phyloP scores from a whole-genome alignment of 2,888 invertebrate genomes.

The Volucella zonaria region DNA sequence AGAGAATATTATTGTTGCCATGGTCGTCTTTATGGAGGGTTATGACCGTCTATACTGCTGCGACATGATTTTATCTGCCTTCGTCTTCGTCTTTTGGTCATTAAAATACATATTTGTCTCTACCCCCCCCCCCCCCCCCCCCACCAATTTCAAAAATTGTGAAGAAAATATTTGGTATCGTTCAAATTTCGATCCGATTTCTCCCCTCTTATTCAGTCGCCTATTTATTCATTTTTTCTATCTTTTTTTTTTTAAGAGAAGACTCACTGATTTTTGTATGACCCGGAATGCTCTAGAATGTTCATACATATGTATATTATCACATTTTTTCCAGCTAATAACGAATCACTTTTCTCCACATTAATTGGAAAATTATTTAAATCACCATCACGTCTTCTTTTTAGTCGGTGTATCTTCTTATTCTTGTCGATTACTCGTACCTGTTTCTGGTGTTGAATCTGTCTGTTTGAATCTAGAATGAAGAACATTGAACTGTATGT shows the following conservation, averaged over 20 bases:
- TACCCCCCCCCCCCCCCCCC: slow-evolving; percentile 8
- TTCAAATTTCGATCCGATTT: slow-evolving; percentile 27
- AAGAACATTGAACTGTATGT: slow-evolving; percentile 57
- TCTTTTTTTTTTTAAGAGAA: not conserved
- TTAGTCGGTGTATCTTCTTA: slow-evolving; percentile 41
- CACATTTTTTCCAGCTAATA: slow-evolving; percentile 72
- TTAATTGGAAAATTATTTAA: slow-evolving; percentile 74
- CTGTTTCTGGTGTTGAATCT: slow-evolving; percentile 51
- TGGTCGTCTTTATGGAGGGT: slow-evolving; percentile 56
- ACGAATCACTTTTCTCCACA: slow-evolving; percentile 73
- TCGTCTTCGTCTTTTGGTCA: slow-evolving; percentile 55
- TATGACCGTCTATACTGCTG: slow-evolving; percentile 67
- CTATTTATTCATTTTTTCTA: not conserved
- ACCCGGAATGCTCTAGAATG: slow-evolving; percentile 62
- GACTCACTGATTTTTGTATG: slow-evolving; percentile 53
- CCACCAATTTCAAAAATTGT: not conserved
- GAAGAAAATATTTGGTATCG: slow-evolving; percentile 8
- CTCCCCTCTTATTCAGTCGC: slow-evolving; percentile 32
- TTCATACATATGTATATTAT: slow-evolving; percentile 48
- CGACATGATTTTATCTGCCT: slow-evolving; percentile 67
- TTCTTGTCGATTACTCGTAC: slow-evolving; percentile 19
- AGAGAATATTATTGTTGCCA: slow-evolving; percentile 8
- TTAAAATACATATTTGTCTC: slow-evolving; percentile 58
- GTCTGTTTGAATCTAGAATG: slow-evolving; percentile 54
- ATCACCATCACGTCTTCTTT: slow-evolving; percentile 66